Evolutionary conservation across 2,888 invertebrate species (phyloP).

Genomic region (Melieria omissa): DNA sequence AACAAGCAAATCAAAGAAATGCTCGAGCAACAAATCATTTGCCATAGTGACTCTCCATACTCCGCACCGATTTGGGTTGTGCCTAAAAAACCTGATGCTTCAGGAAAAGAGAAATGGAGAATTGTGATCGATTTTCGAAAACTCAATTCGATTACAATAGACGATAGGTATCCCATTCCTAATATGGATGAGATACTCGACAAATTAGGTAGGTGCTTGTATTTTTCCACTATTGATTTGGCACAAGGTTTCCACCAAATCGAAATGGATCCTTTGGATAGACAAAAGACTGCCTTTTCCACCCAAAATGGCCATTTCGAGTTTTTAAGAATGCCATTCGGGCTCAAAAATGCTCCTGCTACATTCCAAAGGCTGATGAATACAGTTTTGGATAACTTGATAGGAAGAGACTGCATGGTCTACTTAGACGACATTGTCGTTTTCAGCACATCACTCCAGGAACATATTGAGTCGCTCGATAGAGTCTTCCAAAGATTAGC

Average conservation of each 20-base stretch:
- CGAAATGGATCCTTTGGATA: constrained; percentile 44
- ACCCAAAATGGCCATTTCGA: constrained; percentile 43
- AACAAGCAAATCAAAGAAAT: neutral
- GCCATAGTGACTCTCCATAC: constrained; percentile 35
- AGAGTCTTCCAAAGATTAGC: constrained; percentile 46
- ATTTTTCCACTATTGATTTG: constrained; percentile 38
- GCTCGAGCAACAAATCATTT: constrained; percentile 29
- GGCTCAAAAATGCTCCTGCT: constrained; percentile 39
- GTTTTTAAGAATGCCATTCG: constrained; percentile 44
- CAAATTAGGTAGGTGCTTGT: constrained; percentile 21
- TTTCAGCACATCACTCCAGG: constrained; percentile 48
- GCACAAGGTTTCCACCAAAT: constrained; percentile 47
- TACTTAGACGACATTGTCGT: constrained; percentile 57
- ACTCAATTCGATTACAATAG: constrained; percentile 32
- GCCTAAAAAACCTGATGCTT: constrained; percentile 32
- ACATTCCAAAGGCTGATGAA: constrained; percentile 48
- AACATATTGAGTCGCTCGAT: constrained; percentile 48
- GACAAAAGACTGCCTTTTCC: constrained; percentile 45
- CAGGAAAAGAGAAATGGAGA: constrained; percentile 31
- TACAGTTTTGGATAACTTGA: constrained; percentile 44
- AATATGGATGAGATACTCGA: constrained; percentile 28
- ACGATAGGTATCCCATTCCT: constrained; percentile 34
- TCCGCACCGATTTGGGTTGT: constrained; percentile 35
- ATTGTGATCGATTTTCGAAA: constrained; percentile 38
- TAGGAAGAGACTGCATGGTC: constrained; percentile 50